Evolutionary conservation across 2,888 invertebrate species (phyloP).

Genomic region (Ophioninae sp.): DNA sequence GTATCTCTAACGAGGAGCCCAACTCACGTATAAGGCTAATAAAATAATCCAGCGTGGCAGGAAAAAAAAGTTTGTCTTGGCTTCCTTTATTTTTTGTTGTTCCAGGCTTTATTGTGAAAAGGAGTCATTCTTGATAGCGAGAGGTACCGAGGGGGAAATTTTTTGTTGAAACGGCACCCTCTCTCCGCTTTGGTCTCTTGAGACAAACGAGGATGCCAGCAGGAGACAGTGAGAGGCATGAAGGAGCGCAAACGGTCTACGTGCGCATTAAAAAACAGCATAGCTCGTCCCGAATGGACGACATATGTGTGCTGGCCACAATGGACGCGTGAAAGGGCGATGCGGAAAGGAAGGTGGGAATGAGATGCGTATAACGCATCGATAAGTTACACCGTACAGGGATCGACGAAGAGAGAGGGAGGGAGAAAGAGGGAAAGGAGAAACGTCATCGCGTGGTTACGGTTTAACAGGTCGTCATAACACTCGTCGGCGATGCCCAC

Average conservation of each 20-base stretch:
- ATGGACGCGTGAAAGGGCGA: constrained; percentile 61
- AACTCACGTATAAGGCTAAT: constrained; percentile 48
- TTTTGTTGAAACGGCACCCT: constrained; percentile 24
- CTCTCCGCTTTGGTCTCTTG: background rate
- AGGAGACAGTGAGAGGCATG: constrained; percentile 6
- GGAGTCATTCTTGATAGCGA: constrained; percentile 42
- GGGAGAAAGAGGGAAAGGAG: constrained; percentile 15
- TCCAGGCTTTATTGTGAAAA: background rate
- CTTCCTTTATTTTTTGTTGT: constrained; percentile 11
- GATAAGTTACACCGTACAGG: constrained; percentile 32
- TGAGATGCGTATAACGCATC: constrained; percentile 31
- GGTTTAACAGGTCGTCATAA: constrained; percentile 79
- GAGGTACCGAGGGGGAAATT: background rate
- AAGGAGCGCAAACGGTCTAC: background rate
- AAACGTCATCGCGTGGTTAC: constrained; percentile 54
- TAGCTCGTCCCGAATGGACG: constrained; percentile 66
- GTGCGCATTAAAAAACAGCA: constrained; percentile 57
- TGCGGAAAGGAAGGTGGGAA: constrained; percentile 32
- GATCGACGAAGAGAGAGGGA: constrained; percentile 4
- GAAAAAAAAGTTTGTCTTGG: constrained; percentile 12
- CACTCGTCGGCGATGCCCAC: constrained; percentile 73
- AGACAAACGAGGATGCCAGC: constrained; percentile 41
- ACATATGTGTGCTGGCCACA: constrained; percentile 69
- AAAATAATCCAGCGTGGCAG: constrained; percentile 42
- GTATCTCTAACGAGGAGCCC: constrained; percentile 54